These are phyloP conservation scores for Rhagologus leucostigma DNA, from an alignment of 2,113 vertebrate species.

Conservation along the genomic window DNA sequence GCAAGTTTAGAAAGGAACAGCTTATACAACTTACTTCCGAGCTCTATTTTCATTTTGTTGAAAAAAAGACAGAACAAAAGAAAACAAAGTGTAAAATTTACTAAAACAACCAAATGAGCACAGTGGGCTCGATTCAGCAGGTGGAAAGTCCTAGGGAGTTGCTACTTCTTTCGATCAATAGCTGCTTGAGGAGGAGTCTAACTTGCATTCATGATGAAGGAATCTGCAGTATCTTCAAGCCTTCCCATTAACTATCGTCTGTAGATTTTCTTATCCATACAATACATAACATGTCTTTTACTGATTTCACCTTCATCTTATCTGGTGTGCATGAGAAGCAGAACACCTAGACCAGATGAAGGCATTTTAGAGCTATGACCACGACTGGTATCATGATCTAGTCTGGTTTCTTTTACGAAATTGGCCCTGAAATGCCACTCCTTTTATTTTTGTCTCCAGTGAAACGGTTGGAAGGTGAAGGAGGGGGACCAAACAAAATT, in stretches of 20 bases:
- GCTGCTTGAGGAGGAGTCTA: neutral
- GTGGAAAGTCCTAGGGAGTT: neutral
- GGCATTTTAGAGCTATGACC: neutral
- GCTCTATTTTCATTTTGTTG: slow-evolving; percentile 99
- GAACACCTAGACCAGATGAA: neutral
- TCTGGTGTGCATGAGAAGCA: neutral
- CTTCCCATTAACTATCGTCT: neutral
- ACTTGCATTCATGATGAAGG: neutral
- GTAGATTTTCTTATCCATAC: neutral
- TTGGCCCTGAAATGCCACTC: neutral
- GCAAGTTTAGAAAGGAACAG: slow-evolving; percentile 81
- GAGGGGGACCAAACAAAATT: neutral
- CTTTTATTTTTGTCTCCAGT: neutral
- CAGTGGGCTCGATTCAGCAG: slow-evolving; percentile 67
- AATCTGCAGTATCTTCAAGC: neutral
- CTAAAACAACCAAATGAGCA: slow-evolving; percentile 65
- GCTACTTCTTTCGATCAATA: neutral
- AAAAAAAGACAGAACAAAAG: slow-evolving; percentile 90
- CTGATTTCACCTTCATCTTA: neutral
- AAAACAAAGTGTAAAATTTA: slow-evolving; percentile 81
- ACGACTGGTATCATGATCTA: neutral
- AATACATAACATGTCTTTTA: neutral
- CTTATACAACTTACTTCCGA: slow-evolving; percentile 97
- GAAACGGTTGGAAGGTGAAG: neutral
- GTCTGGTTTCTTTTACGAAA: neutral